Evolutionary conservation across 2,113 vertebrate genomes (phyloP).

Genomic region (Meleagris gallopavo): DNA sequence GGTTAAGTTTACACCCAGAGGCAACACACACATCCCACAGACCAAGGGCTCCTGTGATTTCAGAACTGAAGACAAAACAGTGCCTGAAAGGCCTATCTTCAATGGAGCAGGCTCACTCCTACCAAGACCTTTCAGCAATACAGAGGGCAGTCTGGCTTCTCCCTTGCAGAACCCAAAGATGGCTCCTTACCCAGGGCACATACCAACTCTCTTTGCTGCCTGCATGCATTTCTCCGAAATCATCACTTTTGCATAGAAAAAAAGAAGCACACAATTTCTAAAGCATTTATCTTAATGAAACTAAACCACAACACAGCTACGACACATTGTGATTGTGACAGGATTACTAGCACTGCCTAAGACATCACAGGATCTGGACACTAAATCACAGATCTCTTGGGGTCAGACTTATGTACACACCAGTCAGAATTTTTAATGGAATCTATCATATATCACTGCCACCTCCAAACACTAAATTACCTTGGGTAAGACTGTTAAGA

Average conservation of each 20-base stretch:
- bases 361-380: not conserved
- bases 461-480: not conserved
- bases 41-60: not conserved
- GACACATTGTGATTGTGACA: accelerated
- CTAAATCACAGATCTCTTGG: not conserved
- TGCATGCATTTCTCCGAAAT: not conserved
- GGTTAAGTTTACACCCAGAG: not conserved
- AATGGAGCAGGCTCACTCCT: not conserved
- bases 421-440: not conserved
- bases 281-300: not conserved
- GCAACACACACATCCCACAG: not conserved
- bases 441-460: not conserved
- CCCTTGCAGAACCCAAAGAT: not conserved
- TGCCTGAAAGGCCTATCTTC: not conserved
- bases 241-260: accelerated
- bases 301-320: not conserved
- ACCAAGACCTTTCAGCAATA: not conserved
- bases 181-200: not conserved
- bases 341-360: not conserved
- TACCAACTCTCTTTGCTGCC: not conserved
- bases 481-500: not conserved
- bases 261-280: not conserved
- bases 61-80: not conserved
- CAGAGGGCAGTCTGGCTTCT: not conserved
- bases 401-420: not conserved